These are phyloP conservation scores for Caenorhabditis brenneri DNA, from an alignment of 1,140 invertebrate genomes.

Conservation along the genomic window DNA sequence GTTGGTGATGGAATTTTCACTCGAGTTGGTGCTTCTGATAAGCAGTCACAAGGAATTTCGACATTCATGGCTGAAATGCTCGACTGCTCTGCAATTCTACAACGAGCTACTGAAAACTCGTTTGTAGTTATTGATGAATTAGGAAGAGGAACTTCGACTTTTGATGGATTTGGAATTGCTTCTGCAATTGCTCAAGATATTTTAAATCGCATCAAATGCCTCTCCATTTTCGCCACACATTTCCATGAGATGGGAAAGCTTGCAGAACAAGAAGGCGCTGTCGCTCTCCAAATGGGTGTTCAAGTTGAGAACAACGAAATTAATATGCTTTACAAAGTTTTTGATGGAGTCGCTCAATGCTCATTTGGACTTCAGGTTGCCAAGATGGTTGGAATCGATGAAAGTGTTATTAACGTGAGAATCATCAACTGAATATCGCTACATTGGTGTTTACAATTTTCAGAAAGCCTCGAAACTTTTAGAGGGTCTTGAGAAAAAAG, in stretches of 20 bases:
- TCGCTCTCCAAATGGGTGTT: conserved; percentile 52
- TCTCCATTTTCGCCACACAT: conserved; percentile 93
- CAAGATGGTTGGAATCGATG: conserved; percentile 77
- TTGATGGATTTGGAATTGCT: conserved; percentile 95
- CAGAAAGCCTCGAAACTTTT: conserved; percentile 6
- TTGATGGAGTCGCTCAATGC: conserved; percentile 82
- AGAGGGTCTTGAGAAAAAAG: not conserved
- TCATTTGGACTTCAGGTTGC: conserved; percentile 96
- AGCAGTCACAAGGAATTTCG: conserved; percentile 86
- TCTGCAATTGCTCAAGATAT: conserved; percentile 93
- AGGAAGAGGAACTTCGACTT: conserved; percentile 95
- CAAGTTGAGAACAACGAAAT: conserved; percentile 42
- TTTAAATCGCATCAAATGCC: conserved; percentile 86
- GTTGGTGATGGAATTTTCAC: conserved; percentile 85
- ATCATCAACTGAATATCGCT: not conserved
- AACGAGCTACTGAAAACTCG: conserved; percentile 83
- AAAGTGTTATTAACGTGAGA: conserved; percentile 48
- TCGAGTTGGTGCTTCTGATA: conserved; percentile 88
- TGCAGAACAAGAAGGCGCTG: conserved; percentile 29
- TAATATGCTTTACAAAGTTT: conserved; percentile 51
- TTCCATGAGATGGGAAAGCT: conserved; percentile 84
- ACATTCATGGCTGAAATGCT: conserved; percentile 99
- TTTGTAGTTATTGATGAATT: conserved; percentile 93
- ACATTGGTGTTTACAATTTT: not conserved
- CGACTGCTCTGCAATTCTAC: conserved; percentile 83